Evolutionary conservation across 2,113 vertebrate genomes (phyloP).

Genomic region (Nannospalax galili): DNA sequence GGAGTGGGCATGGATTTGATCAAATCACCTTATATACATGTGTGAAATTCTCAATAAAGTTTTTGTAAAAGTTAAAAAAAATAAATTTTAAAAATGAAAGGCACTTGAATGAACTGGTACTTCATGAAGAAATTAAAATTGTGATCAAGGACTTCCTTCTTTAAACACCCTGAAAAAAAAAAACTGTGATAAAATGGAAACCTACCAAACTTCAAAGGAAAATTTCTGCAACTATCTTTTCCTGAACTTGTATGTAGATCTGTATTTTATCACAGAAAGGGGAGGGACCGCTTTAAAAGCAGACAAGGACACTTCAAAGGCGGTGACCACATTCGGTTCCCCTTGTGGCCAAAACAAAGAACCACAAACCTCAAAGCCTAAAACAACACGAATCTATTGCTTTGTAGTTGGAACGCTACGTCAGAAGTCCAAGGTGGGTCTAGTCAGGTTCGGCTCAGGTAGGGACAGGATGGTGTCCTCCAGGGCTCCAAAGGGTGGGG

Average conservation of each 20-base stretch:
- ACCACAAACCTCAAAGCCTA: neutral
- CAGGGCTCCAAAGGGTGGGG: neutral
- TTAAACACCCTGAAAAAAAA: neutral
- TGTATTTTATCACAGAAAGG: neutral
- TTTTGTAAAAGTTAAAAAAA: too few relatives aligned
- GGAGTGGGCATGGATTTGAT: too few relatives aligned
- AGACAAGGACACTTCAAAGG: too few relatives aligned
- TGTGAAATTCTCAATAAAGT: too few relatives aligned
- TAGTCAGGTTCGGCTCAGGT: too few relatives aligned
- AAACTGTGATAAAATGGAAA: neutral
- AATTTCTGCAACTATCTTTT: neutral
- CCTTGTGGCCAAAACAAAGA: neutral
- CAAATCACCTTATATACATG: too few relatives aligned
- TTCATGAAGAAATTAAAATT: neutral
- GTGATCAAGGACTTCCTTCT: neutral
- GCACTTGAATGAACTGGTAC: neutral
- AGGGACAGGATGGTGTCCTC: neutral
- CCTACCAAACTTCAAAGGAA: neutral
- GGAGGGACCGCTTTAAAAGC: neutral
- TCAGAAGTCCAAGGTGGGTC: neutral
- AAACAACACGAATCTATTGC: neutral
- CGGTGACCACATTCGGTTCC: accelerated
- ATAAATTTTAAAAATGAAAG: too few relatives aligned
- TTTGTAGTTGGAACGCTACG: neutral
- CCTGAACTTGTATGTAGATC: neutral